Evolutionary conservation across 2,797 vertebrate genomes (phyloP).

Genomic region (Gouania willdenowi): DNA sequence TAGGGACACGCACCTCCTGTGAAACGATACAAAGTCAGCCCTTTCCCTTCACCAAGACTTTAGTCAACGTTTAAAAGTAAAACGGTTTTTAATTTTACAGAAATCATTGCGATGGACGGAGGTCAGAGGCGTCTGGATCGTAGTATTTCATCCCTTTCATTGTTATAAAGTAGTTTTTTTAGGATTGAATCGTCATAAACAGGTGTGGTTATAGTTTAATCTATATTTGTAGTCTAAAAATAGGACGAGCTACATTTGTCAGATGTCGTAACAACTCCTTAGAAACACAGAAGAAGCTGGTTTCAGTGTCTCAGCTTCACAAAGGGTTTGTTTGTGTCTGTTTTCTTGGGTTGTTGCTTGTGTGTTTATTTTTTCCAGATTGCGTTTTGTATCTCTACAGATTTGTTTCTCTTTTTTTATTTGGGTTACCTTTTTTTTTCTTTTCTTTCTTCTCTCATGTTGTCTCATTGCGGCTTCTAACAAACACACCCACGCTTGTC

Average conservation of each 20-base stretch:
- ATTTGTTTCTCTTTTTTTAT: background rate
- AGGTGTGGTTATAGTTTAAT: no score
- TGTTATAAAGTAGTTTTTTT: no score
- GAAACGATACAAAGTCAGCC: background rate
- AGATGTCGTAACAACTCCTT: background rate
- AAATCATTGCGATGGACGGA: background rate
- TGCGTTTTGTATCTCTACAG: no score
- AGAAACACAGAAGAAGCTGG: background rate
- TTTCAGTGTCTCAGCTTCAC: slow-evolving; percentile 5
- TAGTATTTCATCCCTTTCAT: background rate
- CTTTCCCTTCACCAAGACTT: background rate
- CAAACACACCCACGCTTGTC: slow-evolving; percentile 1
- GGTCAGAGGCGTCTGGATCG: background rate
- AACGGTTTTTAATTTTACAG: background rate
- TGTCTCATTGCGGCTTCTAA: background rate
- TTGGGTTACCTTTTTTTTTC: background rate
- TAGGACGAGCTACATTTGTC: background rate
- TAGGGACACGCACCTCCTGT: no score
- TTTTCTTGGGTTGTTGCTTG: slow-evolving; percentile 11
- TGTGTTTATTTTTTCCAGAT: slow-evolving; percentile 25
- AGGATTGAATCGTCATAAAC: no score
- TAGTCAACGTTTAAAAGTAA: no score
- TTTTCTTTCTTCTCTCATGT: background rate
- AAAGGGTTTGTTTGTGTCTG: slow-evolving; percentile 13
- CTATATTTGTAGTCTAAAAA: background rate